These are phyloP conservation scores for Polypterus bichir DNA, from an alignment of 2,113 vertebrate species.

Conservation along the genomic window DNA sequence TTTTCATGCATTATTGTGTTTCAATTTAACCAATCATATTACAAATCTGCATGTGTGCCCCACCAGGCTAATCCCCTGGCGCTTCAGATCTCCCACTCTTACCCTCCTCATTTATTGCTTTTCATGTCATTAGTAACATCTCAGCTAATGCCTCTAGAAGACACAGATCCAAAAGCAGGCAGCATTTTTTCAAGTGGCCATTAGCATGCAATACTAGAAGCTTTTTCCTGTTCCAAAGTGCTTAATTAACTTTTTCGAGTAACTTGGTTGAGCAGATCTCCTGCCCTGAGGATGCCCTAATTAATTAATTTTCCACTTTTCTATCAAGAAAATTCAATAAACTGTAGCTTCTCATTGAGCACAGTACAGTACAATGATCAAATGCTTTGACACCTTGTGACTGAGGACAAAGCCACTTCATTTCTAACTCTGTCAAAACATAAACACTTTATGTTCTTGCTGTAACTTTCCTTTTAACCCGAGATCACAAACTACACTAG, in stretches of 20 bases:
- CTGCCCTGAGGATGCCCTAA: conserved; percentile 48
- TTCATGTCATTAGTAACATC: background rate
- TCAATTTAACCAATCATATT: too few relatives aligned
- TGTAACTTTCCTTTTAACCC: too few relatives aligned
- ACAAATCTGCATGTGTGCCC: too few relatives aligned
- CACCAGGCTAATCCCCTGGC: too few relatives aligned
- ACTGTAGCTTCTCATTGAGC: conserved; percentile 39
- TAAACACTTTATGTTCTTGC: too few relatives aligned
- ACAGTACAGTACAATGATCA: conserved; percentile 42
- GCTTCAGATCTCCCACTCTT: too few relatives aligned
- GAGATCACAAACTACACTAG: too few relatives aligned
- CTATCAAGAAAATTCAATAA: conserved; percentile 47
- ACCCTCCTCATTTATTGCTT: too few relatives aligned
- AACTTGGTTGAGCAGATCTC: conserved; percentile 46
- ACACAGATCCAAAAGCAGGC: background rate
- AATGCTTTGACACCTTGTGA: conserved; percentile 42
- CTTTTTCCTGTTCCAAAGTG: conserved; percentile 38
- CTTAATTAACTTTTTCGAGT: conserved; percentile 56
- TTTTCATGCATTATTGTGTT: too few relatives aligned
- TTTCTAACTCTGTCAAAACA: conserved; percentile 2
- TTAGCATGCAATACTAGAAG: conserved; percentile 25
- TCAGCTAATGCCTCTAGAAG: background rate
- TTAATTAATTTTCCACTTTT: conserved; percentile 54
- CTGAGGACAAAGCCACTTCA: conserved; percentile 4
- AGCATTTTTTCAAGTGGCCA: conserved; percentile 12